A percentile compares a stretch with the other conserved stretches of the same genome.
These are phyloP conservation scores for Melikaiella ostensackeni DNA, from an alignment of 2,888 invertebrate genomes.

Conservation along the genomic window DNA sequence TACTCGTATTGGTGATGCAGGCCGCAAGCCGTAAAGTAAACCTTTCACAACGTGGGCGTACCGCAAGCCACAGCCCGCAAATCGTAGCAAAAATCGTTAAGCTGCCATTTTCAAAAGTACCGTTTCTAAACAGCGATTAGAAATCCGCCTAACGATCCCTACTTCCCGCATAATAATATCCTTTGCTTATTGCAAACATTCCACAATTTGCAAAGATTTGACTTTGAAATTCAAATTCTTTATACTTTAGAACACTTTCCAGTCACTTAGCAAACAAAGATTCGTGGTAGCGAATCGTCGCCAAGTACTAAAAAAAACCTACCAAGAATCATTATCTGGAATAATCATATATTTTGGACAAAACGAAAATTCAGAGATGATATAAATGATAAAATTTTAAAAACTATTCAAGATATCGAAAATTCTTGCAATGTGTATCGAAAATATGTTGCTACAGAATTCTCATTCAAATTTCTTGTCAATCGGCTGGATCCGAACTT, in stretches of 20 bases:
- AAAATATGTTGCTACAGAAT: too few species aligned
- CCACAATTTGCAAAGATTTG: not conserved
- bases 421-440: too few species aligned
- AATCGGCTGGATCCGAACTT: too few species aligned
- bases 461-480: too few species aligned
- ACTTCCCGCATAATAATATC: not conserved
- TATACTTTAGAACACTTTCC: not conserved
- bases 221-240: not conserved
- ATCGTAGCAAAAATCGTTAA: conserved; percentile 21
- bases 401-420: too few species aligned
- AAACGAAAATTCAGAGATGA: too few species aligned
- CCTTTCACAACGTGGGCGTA: conserved; percentile 26
- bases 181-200: not conserved
- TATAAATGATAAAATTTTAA: too few species aligned
- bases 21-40: conserved; percentile 40
- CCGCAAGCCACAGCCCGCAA: conserved; percentile 34
- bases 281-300: too few species aligned
- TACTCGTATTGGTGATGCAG: conserved; percentile 3
- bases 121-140: conserved; percentile 7
- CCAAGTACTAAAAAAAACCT: too few species aligned
- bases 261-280: not conserved
- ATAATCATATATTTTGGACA: too few species aligned
- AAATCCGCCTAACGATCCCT: not conserved
- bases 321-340: too few species aligned
- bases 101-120: conserved; percentile 19